phyloP scores from a whole-genome alignment of 2,888 invertebrate species.

The Lordiphosa andalusiaca region DNA sequence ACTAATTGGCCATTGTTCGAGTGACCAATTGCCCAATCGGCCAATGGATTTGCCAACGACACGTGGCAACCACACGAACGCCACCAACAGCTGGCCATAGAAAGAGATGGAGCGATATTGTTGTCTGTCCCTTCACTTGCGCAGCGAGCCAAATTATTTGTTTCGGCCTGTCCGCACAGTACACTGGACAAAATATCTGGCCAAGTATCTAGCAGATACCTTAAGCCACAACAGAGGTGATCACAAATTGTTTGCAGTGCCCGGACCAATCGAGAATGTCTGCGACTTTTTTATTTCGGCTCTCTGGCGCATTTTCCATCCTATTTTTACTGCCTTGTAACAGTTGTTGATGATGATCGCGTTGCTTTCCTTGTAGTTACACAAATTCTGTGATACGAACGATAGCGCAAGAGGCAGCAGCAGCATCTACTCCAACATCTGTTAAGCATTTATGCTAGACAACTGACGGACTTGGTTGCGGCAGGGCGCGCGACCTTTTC shows the following conservation, averaged over 20 bases:
- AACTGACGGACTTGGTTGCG: slow-evolving; percentile 46
- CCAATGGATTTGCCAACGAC: slow-evolving; percentile 48
- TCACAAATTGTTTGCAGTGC: slow-evolving; percentile 34
- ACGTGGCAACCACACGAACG: slow-evolving; percentile 68
- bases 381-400: slow-evolving; percentile 43
- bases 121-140: slow-evolving; percentile 40
- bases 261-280: slow-evolving; percentile 13
- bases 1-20: slow-evolving; percentile 38
- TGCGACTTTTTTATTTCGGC: slow-evolving; percentile 36
- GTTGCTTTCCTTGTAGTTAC: slow-evolving; percentile 31
- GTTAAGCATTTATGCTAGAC: slow-evolving; percentile 49
- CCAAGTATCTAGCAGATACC: neutral
- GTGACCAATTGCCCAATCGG: slow-evolving; percentile 45
- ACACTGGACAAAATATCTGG: slow-evolving; percentile 45
- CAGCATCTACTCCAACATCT: slow-evolving; percentile 65
- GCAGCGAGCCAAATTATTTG: slow-evolving; percentile 64
- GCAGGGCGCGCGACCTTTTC: slow-evolving; percentile 31
- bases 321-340: slow-evolving; percentile 66
- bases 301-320: slow-evolving; percentile 64
- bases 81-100: slow-evolving; percentile 53
- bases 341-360: slow-evolving; percentile 62
- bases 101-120: slow-evolving; percentile 34
- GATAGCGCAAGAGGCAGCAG: slow-evolving; percentile 3
- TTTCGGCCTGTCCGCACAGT: slow-evolving; percentile 58
- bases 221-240: neutral